Conservation (phyloP, 2,888 invertebrate species). For the Caenorhabditis sp. region DNA sequence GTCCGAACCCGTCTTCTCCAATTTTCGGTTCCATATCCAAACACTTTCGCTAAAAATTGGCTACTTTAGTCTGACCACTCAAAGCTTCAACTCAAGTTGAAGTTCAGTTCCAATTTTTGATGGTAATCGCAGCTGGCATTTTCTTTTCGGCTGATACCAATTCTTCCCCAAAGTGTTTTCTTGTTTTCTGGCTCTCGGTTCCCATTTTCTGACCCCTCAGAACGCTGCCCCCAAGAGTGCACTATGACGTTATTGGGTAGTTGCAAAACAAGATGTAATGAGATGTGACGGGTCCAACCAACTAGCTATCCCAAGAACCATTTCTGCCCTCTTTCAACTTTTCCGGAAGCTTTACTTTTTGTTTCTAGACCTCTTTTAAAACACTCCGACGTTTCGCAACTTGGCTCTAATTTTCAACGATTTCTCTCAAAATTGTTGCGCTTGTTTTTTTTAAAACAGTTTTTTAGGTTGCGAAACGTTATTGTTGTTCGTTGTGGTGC, state of each 20-base stretch:
- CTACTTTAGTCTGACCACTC: too few species aligned
- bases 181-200: not conserved
- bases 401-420: too few species aligned
- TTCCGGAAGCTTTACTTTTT: slow-evolving; percentile 8
- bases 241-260: slow-evolving; percentile 51
- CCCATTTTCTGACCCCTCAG: not conserved
- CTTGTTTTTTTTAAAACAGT: not conserved
- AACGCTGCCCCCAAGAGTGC: slow-evolving; percentile 50
- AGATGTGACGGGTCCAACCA: slow-evolving; percentile 49
- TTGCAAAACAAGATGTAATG: slow-evolving; percentile 59
- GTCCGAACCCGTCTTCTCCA: not conserved
- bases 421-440: too few species aligned
- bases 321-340: slow-evolving; percentile 21
- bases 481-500: too few species aligned
- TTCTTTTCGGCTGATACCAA: slow-evolving; percentile 8
- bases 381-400: too few species aligned
- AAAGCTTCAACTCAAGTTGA: not conserved
- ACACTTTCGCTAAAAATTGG: slow-evolving; percentile 8
- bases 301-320: slow-evolving; percentile 10
- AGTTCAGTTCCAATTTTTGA: slow-evolving; percentile 3
- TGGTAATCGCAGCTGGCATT: slow-evolving; percentile 29
- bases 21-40: slow-evolving; percentile 14
- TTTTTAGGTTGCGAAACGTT: too few species aligned
- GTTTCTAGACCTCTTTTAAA: too few species aligned
- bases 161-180: slow-evolving; percentile 16